Evolutionary conservation across 2,113 vertebrate genomes (phyloP), one percentile per base, ranked within the genome.

Genomic region (Lepus europaeus): DNA sequence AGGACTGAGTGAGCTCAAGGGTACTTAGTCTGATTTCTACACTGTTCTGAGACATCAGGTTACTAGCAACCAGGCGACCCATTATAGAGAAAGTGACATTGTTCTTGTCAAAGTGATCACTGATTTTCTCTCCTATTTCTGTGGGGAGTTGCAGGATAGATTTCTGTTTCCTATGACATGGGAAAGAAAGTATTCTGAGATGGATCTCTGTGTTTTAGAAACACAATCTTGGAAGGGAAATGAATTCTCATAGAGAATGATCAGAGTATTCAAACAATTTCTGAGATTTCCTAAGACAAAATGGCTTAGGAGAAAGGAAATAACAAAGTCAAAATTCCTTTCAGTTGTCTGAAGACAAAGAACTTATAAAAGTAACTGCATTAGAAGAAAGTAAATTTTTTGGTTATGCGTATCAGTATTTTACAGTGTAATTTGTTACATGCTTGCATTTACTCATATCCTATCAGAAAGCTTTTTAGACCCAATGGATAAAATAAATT

Each of bases 121-220:
- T 96, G 94, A 97, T 96, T 97, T 97, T 96, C 95, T 95, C 90
- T 97, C 91, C 77, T 87, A 81, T 90, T 96, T 93, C 92, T 86
- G 90, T 89, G 83, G 89, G 85, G 85, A 94, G 69, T 95, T 96
- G 77, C 79, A 94, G 79, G 93, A 94, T 95, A 97, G 72, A 93
- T 96, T 97, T 97, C 97, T 97, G 77, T 97, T 94, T 95, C 69
- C 70, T 91, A 82, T 68, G 80, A 70, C 95, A 94, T 95, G 45
- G 9, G 39, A 45, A 66, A 51, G 33, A 83, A 63, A 11, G n/a
- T 36, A 2, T 72, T 92, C 68, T 95, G 22, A 56, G n/a, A 53
- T 78, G 33, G 73, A 96, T 51, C 85, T 93, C 39, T 90, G 22
- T 93, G 63, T 83, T 94, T 95, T 83, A 90, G 92, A 96, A 96